A percentile compares a stretch with the other conserved stretches of the same genome.
Conservation (phyloP, 2,888 invertebrate genomes). For the Xestobium rufovillosum region DNA sequence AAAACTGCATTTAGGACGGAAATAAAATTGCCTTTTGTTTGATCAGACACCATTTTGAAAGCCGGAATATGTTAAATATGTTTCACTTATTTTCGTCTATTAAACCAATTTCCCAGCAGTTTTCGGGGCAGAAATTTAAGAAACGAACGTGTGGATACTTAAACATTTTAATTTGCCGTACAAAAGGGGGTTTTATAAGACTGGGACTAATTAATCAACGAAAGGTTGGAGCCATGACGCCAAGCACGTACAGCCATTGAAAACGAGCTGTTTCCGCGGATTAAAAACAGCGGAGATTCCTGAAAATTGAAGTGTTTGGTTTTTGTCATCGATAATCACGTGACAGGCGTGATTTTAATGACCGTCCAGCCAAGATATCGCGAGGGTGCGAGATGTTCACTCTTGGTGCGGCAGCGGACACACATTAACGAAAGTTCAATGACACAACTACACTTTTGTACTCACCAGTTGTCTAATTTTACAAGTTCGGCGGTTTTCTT, state of each 20-base stretch:
- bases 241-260: conserved; percentile 25
- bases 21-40: too few relatives aligned
- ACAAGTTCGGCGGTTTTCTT: conserved; percentile 92
- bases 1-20: too few relatives aligned
- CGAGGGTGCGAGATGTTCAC: conserved; percentile 49
- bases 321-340: conserved; percentile 64
- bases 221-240: conserved; percentile 39
- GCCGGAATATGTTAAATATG: conserved; percentile 42
- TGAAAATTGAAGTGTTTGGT: conserved; percentile 45
- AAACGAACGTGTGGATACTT: too few relatives aligned
- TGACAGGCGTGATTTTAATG: conserved; percentile 63
- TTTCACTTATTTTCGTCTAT: too few relatives aligned
- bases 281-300: conserved; percentile 45
- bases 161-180: too few relatives aligned
- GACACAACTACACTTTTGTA: conserved; percentile 41
- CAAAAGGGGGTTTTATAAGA: too few relatives aligned
- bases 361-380: conserved; percentile 48
- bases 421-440: conserved; percentile 34
- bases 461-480: conserved; percentile 93
- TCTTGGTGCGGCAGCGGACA: conserved; percentile 26
- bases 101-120: too few relatives aligned
- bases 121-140: too few relatives aligned
- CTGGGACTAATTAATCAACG: too few relatives aligned
- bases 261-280: conserved; percentile 47
- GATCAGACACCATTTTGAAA: conserved; percentile 60